phyloP scores from a whole-genome alignment of 2,888 invertebrate genomes.

The Toxonevra muliebris region DNA sequence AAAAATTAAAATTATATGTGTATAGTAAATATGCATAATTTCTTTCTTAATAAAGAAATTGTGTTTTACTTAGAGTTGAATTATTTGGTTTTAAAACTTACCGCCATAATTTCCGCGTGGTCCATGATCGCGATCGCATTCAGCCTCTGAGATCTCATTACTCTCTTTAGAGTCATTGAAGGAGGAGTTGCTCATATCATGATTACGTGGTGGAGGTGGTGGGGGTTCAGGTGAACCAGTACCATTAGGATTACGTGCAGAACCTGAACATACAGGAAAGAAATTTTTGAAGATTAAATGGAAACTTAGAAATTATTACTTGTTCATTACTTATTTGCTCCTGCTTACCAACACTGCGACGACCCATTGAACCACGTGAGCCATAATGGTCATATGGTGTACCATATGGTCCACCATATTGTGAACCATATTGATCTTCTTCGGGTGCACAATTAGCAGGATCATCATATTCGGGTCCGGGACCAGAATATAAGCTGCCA shows the following conservation, averaged over 20 bases:
- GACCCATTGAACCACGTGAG: slow-evolving; percentile 83
- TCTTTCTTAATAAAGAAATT: not conserved
- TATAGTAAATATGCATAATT: not conserved
- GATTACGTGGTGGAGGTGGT: slow-evolving; percentile 84
- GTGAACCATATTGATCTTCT: slow-evolving; percentile 90
- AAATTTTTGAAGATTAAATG: slow-evolving; percentile 26
- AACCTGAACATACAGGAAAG: slow-evolving; percentile 49
- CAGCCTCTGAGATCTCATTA: slow-evolving; percentile 93
- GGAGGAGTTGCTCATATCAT: slow-evolving; percentile 80
- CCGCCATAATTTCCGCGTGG: slow-evolving; percentile 84
- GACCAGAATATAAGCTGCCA: slow-evolving; percentile 71
- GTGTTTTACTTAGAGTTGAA: not conserved
- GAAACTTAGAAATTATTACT: not conserved
- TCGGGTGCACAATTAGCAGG: slow-evolving; percentile 92
- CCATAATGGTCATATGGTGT: slow-evolving; percentile 92
- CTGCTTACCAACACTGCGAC: slow-evolving; percentile 68
- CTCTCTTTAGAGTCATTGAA: slow-evolving; percentile 95
- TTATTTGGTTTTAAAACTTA: slow-evolving; percentile 64
- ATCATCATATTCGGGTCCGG: slow-evolving; percentile 90
- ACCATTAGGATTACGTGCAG: slow-evolving; percentile 61
- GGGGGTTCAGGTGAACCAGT: slow-evolving; percentile 74
- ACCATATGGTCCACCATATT: slow-evolving; percentile 77
- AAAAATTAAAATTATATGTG: slow-evolving; percentile 1
- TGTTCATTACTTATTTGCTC: not conserved
- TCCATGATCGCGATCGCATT: slow-evolving; percentile 87